Evolutionary conservation across 2,888 invertebrate genomes (phyloP), one percentile per base, ranked within the genome.

Genomic region (Linyphia triangularis): DNA sequence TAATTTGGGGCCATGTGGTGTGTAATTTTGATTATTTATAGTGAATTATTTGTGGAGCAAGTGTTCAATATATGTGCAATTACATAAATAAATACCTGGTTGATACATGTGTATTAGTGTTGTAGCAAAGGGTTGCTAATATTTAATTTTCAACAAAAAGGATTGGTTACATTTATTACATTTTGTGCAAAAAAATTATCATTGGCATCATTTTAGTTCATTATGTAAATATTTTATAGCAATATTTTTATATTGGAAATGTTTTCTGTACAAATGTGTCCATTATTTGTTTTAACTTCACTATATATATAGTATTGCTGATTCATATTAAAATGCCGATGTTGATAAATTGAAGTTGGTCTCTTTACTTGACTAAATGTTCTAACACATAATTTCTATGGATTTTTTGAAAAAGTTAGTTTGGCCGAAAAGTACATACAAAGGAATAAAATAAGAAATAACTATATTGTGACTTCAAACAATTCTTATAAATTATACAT

Each of bases 191-290:
- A 24, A 72, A 73, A 82, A 65, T 57, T 85, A 30, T 86, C 73
- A 82, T 77, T 84, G 63, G 85, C 67, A 75, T 90, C 85, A 81
- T 82, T 78, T 89, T 88, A 82, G 77, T 88, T 85, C 85, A 82
- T 90, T 85, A 43, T 90, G 90, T 90, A 89, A 22, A 89, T 90
- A 90, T 85, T 85, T 86, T 86, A 90, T 89, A 89, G 86, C 75
- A 78, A 89, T 89, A 90, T 89, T 90, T 90, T 90, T 90, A 89
- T 90, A 90, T 89, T 84, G 79, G 63, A 90, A 72, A 78, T 82
- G 78, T 89, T 85, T 83, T 85, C 75, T 85, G 84, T 81, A 89
- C 78, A 89, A 89, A 84, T 89, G 67, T 85, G 69, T 89, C 63
- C 59, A 72, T 72, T 63, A 79, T 69, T 83, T 89, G 79, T 79